Evolutionary conservation across 2,113 vertebrate species (phyloP).

Genomic region (Scortum barcoo): DNA sequence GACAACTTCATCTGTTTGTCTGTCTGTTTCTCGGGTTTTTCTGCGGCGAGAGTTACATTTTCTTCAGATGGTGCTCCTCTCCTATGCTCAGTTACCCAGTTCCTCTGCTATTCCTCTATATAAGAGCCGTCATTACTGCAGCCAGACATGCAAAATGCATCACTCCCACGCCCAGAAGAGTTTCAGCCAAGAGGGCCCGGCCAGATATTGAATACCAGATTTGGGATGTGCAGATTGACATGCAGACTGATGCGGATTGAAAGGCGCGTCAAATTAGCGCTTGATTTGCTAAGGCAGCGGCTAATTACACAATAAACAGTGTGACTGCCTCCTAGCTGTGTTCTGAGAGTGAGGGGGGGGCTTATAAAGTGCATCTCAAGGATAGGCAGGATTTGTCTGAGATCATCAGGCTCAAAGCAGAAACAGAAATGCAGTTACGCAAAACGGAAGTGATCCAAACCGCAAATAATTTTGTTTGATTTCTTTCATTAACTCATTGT

Average conservation of each 20-base stretch:
- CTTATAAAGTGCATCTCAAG: background rate
- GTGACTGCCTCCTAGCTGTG: slow-evolving; percentile 14
- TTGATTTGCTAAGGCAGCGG: slow-evolving; percentile 39
- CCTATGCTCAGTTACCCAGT: background rate
- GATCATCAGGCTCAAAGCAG: slow-evolving; percentile 20
- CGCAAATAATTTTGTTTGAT: too few relatives aligned
- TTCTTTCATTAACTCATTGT: too few relatives aligned
- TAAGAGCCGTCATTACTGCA: background rate
- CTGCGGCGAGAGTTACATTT: background rate
- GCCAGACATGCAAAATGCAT: slow-evolving; percentile 31
- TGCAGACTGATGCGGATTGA: slow-evolving; percentile 33
- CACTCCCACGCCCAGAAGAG: background rate
- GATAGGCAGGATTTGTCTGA: slow-evolving; percentile 4
- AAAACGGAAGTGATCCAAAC: slow-evolving; percentile 19
- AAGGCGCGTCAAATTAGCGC: slow-evolving; percentile 26
- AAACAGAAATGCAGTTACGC: background rate
- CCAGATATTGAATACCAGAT: slow-evolving; percentile 23
- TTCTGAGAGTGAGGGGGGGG: background rate
- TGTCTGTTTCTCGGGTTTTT: background rate
- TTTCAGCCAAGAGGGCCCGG: slow-evolving; percentile 10
- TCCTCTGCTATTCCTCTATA: background rate
- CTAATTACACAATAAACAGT: slow-evolving; percentile 50
- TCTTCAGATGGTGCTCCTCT: background rate
- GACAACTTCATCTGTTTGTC: background rate
- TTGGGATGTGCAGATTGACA: slow-evolving; percentile 37